A percentile compares a stretch with the other conserved stretches of the same genome.
phyloP scores from a whole-genome alignment of 2,888 invertebrate species.

The Pollenia angustigena region DNA sequence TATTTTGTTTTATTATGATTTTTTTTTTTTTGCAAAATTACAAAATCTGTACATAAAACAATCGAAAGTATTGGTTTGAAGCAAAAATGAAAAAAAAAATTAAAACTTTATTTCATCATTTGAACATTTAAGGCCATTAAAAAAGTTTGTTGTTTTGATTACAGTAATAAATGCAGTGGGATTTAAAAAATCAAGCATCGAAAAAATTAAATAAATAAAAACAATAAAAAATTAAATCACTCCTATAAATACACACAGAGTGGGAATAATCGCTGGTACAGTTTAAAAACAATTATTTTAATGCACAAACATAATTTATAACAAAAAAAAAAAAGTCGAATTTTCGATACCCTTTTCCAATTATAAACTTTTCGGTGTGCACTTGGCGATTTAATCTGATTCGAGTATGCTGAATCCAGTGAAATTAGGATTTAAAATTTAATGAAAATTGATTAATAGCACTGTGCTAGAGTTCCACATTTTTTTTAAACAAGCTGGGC shows the following conservation, averaged over 20 bases:
- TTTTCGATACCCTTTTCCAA: no score
- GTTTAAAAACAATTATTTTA: constrained; percentile 64
- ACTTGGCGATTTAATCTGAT: no score
- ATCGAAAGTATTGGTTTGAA: constrained; percentile 24
- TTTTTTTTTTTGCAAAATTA: constrained; percentile 1
- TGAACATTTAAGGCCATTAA: constrained; percentile 68
- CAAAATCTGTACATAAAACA: constrained; percentile 29
- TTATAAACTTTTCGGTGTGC: no score
- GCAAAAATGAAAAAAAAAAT: constrained; percentile 35
- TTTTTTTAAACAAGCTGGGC: no score
- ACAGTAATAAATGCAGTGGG: constrained; percentile 67
- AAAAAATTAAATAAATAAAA: constrained; percentile 50
- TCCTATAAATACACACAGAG: background rate
- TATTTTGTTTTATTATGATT: constrained; percentile 18
- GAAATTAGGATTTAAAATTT: no score
- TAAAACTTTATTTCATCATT: constrained; percentile 68
- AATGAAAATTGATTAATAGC: no score
- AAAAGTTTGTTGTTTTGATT: constrained; percentile 72
- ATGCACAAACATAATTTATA: constrained; percentile 51
- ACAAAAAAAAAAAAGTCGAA: background rate
- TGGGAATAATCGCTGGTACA: constrained; percentile 29
- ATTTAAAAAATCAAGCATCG: constrained; percentile 23
- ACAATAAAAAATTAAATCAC: constrained; percentile 27
- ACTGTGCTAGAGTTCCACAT: no score
- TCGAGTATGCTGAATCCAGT: no score